A percentile compares a stretch with the other conserved stretches of the same genome.
phyloP scores from a whole-genome alignment of 2,888 invertebrate species.

The Notodonta dromedarius region DNA sequence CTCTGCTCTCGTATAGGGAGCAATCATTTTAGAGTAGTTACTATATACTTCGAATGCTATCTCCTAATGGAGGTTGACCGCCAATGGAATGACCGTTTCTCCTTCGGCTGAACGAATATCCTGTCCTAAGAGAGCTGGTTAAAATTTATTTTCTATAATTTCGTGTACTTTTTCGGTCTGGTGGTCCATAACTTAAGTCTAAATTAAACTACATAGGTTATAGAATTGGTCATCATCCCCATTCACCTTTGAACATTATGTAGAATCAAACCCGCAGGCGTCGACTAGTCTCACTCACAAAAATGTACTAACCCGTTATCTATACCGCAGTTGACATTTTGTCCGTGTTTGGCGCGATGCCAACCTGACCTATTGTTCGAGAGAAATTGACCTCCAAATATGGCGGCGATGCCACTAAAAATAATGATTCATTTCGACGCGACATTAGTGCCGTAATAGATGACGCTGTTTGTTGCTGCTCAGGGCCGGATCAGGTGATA shows the following conservation, averaged over 20 bases:
- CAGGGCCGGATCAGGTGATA: background rate
- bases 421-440: conserved; percentile 40
- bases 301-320: conserved; percentile 21
- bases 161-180: no score
- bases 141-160: no score
- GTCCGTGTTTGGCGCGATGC: conserved; percentile 28
- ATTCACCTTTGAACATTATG: no score
- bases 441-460: conserved; percentile 22
- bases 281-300: conserved; percentile 15
- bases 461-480: background rate
- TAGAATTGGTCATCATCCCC: no score
- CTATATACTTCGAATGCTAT: no score
- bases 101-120: no score
- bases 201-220: no score
- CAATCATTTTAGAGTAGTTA: background rate
- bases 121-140: no score
- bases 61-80: no score
- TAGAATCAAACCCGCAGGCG: background rate
- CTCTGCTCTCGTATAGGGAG: background rate
- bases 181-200: no score
- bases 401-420: conserved; percentile 35
- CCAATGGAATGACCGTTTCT: no score
- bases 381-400: conserved; percentile 41
- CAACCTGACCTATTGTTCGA: conserved; percentile 34
- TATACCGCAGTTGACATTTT: conserved; percentile 34